Percentiles rank a stretch among this genome's conserved stretches.
Evolutionary conservation across 2,888 invertebrate genomes (phyloP).

Genomic region (Metalampra italica): DNA sequence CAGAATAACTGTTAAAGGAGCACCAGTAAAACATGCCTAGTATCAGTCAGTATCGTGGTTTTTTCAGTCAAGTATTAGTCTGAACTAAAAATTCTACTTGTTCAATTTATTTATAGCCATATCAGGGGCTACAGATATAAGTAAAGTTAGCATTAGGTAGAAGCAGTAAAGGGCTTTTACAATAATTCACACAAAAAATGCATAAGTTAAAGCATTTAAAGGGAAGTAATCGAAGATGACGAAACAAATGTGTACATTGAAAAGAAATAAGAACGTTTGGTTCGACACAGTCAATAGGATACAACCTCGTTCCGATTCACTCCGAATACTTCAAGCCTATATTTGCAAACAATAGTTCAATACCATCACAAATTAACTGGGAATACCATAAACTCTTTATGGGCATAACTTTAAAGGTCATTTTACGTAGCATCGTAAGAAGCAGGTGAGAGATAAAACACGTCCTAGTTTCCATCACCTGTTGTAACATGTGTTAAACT

Average conservation of each 20-base stretch:
- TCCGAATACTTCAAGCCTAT: neutral
- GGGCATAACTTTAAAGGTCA: neutral
- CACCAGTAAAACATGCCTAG: too few species aligned
- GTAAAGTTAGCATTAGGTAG: too few species aligned
- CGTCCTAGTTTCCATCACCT: constrained; percentile 8
- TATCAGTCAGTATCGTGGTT: too few species aligned
- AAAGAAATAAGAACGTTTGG: too few species aligned
- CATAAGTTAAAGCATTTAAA: neutral
- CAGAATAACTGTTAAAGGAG: too few species aligned
- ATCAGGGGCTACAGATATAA: too few species aligned
- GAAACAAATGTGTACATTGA: neutral
- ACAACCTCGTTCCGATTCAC: neutral
- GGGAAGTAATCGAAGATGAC: neutral
- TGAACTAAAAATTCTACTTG: too few species aligned
- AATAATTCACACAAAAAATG: too few species aligned
- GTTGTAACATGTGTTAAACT: neutral
- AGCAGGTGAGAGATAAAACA: constrained; percentile 9
- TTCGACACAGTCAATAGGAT: neutral
- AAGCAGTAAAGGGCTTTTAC: too few species aligned
- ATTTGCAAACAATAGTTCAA: constrained; percentile 11
- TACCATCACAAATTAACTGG: constrained; percentile 6
- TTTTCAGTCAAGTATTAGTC: too few species aligned
- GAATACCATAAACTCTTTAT: neutral
- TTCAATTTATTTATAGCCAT: too few species aligned
- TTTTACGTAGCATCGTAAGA: neutral